phyloP scores from a whole-genome alignment of 2,888 invertebrate species.

The Melanophora roralis region DNA sequence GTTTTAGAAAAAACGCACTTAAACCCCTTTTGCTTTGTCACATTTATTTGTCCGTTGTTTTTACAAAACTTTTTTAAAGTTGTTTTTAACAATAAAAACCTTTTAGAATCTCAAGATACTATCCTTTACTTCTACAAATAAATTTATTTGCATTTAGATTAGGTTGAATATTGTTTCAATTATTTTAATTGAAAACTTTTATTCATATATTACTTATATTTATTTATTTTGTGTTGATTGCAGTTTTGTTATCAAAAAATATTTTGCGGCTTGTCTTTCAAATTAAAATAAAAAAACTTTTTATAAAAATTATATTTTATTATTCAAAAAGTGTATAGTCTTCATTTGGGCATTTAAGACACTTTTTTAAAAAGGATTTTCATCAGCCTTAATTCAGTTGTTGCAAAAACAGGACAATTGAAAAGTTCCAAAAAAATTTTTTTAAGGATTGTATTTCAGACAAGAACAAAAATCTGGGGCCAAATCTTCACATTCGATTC shows the following conservation, averaged over 20 bases:
- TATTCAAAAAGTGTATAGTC: slow-evolving; percentile 30
- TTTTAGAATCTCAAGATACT: slow-evolving; percentile 18
- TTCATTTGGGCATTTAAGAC: slow-evolving; percentile 38
- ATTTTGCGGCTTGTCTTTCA: slow-evolving; percentile 47
- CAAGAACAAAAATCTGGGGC: too few relatives aligned
- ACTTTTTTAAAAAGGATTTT: slow-evolving; percentile 10
- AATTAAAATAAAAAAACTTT: background rate
- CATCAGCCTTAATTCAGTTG: background rate
- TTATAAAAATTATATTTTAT: slow-evolving; percentile 43
- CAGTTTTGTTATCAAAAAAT: slow-evolving; percentile 19
- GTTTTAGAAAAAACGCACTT: background rate
- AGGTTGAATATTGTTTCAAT: slow-evolving; percentile 50
- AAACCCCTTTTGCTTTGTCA: too few relatives aligned
- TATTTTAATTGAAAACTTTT: slow-evolving; percentile 58
- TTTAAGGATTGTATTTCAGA: too few relatives aligned
- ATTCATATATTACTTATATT: slow-evolving; percentile 48
- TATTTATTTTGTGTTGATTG: slow-evolving; percentile 28
- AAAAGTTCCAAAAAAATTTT: background rate
- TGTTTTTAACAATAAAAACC: too few relatives aligned
- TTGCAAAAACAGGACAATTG: slow-evolving; percentile 26
- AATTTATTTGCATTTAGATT: slow-evolving; percentile 49
- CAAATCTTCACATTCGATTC: too few relatives aligned
- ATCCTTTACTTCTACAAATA: background rate
- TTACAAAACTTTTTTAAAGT: too few relatives aligned
- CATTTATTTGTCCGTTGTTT: too few relatives aligned